phyloP scores from a whole-genome alignment of 2,888 invertebrate genomes.

The Cheilosia soror region DNA sequence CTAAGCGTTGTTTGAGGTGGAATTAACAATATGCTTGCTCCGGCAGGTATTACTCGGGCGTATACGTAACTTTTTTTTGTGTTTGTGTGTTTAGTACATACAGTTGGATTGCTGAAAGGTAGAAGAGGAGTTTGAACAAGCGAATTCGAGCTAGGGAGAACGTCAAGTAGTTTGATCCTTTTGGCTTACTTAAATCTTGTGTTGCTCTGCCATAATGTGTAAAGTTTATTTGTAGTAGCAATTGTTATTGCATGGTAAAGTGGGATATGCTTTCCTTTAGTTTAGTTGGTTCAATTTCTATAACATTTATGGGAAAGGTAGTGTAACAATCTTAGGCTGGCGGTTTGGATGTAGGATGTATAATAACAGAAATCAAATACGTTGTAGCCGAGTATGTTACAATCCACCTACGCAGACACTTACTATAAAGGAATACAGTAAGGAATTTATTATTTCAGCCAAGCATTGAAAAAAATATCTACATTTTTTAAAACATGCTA shows the following conservation, averaged over 20 bases:
- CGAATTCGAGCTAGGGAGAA: neutral
- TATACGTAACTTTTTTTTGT: conserved; percentile 59
- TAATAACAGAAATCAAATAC: no score
- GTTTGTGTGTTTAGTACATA: neutral
- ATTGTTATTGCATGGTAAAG: neutral
- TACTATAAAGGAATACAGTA: no score
- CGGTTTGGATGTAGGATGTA: neutral
- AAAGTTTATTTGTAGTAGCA: neutral
- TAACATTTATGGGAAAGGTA: neutral
- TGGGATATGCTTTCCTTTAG: neutral
- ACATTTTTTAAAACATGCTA: no score
- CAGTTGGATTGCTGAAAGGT: no score
- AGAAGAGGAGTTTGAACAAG: neutral
- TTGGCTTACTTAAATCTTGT: conserved; percentile 4
- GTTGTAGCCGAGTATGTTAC: no score
- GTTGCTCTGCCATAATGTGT: neutral
- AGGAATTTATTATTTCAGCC: no score
- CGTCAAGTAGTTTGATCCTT: conserved; percentile 14
- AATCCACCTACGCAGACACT: no score
- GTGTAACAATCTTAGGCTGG: neutral
- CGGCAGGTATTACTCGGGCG: conserved; percentile 59
- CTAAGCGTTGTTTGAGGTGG: conserved; percentile 57
- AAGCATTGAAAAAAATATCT: no score
- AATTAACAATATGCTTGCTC: conserved; percentile 65
- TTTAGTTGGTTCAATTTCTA: neutral